Evolutionary conservation across 2,113 vertebrate genomes (phyloP).

Genomic region (Nycticebus coucang): DNA sequence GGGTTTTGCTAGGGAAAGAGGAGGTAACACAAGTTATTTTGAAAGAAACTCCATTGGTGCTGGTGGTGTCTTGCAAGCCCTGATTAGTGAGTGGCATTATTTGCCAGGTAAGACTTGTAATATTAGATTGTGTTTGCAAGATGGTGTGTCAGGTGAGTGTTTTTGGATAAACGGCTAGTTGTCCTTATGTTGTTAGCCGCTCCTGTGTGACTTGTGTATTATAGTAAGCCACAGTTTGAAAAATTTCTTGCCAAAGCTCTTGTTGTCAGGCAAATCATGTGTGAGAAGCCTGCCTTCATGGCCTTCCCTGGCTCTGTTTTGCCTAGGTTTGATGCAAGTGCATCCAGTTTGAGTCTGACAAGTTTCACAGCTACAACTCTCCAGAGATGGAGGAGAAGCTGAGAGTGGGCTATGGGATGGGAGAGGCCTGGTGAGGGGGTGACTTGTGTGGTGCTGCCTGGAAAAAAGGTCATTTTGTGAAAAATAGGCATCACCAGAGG

Average conservation of each 20-base stretch:
- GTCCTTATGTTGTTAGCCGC: not conserved
- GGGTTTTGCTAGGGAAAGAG: not conserved
- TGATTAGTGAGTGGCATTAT: not conserved
- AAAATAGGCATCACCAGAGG: not conserved
- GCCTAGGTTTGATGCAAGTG: not conserved
- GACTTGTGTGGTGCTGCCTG: not conserved
- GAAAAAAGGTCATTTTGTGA: not conserved
- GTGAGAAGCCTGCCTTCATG: not conserved
- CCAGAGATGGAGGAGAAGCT: not conserved
- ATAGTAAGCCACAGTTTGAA: not conserved
- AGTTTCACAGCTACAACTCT: not conserved
- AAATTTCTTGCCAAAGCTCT: not conserved
- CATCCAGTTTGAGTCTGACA: not conserved
- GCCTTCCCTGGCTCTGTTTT: not conserved
- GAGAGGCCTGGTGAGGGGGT: not conserved
- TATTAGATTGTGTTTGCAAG: not conserved
- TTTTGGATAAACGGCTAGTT: not conserved
- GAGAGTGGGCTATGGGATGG: not conserved
- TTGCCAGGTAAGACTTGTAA: not conserved
- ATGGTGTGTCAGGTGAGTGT: not conserved
- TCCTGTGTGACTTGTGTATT: not conserved
- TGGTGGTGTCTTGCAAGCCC: not conserved
- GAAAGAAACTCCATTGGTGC: not conserved
- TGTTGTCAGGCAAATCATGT: not conserved
- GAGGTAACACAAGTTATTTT: not conserved